Evolutionary conservation across 2,797 vertebrate genomes (phyloP).

Genomic region (Allobates femoralis): DNA sequence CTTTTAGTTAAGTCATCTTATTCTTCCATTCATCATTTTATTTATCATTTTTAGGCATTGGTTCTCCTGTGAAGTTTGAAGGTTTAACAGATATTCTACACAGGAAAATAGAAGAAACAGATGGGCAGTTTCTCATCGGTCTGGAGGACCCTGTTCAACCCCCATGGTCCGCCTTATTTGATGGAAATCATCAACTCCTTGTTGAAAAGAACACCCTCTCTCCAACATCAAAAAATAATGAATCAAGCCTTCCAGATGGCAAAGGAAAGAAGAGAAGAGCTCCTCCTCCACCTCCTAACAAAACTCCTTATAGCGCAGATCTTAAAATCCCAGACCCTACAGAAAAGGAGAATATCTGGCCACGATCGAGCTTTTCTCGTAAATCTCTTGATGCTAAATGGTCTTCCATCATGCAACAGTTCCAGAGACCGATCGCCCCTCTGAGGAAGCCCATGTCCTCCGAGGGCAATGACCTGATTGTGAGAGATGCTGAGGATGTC

Average conservation of each 20-base stretch:
- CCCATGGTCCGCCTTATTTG: conserved; percentile 83
- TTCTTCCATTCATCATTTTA: not conserved
- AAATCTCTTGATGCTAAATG: conserved; percentile 67
- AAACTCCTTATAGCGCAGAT: conserved; percentile 68
- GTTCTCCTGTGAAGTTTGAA: conserved; percentile 76
- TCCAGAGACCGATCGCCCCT: conserved; percentile 77
- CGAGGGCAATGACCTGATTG: conserved; percentile 65
- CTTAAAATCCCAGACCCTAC: conserved; percentile 58
- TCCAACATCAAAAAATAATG: conserved; percentile 69
- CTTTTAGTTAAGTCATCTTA: not conserved
- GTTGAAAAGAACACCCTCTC: conserved; percentile 78
- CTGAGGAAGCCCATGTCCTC: conserved; percentile 64
- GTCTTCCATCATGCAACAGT: conserved; percentile 78
- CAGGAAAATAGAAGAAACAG: conserved; percentile 82
- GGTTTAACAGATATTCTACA: conserved; percentile 79
- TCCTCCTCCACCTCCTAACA: conserved; percentile 71
- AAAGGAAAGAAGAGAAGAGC: conserved; percentile 77
- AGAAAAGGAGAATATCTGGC: conserved; percentile 80
- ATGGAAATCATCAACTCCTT: conserved; percentile 79
- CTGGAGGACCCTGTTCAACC: conserved; percentile 75
- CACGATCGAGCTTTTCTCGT: conserved; percentile 37
- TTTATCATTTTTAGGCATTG: conserved; percentile 71
- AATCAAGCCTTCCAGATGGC: conserved; percentile 66
- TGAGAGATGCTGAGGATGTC: conserved; percentile 55
- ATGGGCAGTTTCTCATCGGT: conserved; percentile 83